Evolutionary conservation across 2,888 invertebrate species (phyloP).

Genomic region (Nemurella pictetii): DNA sequence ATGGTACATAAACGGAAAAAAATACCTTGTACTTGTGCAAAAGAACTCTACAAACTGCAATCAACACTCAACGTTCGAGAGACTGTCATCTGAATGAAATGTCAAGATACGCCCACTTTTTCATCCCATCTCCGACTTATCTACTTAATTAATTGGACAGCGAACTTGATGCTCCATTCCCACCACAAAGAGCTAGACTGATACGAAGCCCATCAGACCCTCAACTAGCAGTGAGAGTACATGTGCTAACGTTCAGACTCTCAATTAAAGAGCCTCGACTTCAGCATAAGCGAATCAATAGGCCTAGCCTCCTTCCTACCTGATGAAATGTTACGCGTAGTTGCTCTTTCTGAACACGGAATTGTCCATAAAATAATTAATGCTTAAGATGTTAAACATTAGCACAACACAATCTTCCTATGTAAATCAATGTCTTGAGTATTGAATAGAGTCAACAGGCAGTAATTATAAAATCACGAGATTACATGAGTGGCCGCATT

Average conservation of each 20-base stretch:
- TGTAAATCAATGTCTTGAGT: slow-evolving; percentile 32
- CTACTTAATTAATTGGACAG: background rate
- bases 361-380: slow-evolving; percentile 21
- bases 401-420: slow-evolving; percentile 21
- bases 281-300: slow-evolving; percentile 11
- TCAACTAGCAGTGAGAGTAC: background rate
- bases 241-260: background rate
- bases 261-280: background rate
- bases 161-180: background rate
- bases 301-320: slow-evolving; percentile 3
- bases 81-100: background rate
- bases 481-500: slow-evolving; percentile 35
- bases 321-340: slow-evolving; percentile 7
- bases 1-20: too few species aligned
- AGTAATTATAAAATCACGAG: slow-evolving; percentile 35
- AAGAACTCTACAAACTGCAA: background rate
- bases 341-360: background rate
- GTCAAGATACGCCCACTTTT: background rate
- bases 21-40: background rate
- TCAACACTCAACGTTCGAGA: background rate
- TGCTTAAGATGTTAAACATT: slow-evolving; percentile 3
- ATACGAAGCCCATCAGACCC: background rate
- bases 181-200: background rate
- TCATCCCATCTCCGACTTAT: background rate
- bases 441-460: slow-evolving; percentile 18